Evolutionary conservation across 2,888 invertebrate genomes (phyloP), one percentile per base, ranked within the genome.

Genomic region (Stenchaetothrips biformis): DNA sequence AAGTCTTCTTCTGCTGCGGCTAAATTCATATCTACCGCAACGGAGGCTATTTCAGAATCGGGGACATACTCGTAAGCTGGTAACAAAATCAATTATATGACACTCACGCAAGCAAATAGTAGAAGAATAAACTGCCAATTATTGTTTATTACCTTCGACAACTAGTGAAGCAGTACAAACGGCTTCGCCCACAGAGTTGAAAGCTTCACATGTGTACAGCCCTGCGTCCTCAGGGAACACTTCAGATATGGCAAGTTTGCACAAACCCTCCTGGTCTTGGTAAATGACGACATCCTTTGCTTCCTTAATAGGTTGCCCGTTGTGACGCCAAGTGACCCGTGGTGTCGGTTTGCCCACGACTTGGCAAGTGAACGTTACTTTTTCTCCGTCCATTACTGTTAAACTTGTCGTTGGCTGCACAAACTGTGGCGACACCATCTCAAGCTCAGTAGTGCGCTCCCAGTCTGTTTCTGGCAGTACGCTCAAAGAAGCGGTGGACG

Each of bases 151-250:
- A 95, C 94, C 94, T 92, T 96, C 95, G 84, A 96, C 93, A 84
- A 92, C 89, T 82, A 96, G 91, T 83, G 91, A 89, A 85, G 94
- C 91, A 86, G 92, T 91, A 85, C 93, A 94, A 86, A 91, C 89
- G 84, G 92, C 93, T 89, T 92, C 92, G 83, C 98, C 98, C 84
- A 93, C 91, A 84, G 92, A 91, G 88, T 97, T 97, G 80, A 90
- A 89, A 79, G 96, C 97, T 84, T 90, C 90, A 87, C 96, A 96
- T 81, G 91, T 91, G 86, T 97, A 97, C 86, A 90, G 92, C 81
- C 97, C 97, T 84, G 94, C 92, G 89, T 96, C 95, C 90, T 97
- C 97, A 18, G 95, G 95, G 85, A 95, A 95, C 80, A 95, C 95
- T 90, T 96, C 95, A 83, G 91, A 91, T 83, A 97, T 94, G 82